Evolutionary conservation across 2,797 vertebrate species (phyloP).

Genomic region (Eleutherodactylus coqui): DNA sequence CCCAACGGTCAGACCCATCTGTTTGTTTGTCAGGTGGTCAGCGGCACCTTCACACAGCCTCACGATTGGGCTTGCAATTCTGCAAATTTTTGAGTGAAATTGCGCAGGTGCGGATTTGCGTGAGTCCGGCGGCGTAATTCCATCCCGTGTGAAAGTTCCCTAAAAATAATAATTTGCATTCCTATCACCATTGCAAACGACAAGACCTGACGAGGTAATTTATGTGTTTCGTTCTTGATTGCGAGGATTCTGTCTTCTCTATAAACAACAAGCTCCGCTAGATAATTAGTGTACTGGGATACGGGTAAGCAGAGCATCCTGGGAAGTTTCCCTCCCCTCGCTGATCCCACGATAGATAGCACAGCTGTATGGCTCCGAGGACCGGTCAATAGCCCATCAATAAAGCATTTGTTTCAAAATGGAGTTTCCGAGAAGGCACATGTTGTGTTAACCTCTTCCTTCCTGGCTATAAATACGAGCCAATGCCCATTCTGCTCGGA

Average conservation of each 20-base stretch:
- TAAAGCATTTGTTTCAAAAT: slow-evolving; percentile 48
- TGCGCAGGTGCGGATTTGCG: too few relatives aligned
- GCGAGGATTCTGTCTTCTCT: not conserved
- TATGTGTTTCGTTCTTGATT: not conserved
- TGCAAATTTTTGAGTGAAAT: too few relatives aligned
- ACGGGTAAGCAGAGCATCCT: slow-evolving; percentile 14
- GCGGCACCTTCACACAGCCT: too few relatives aligned
- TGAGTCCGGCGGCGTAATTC: too few relatives aligned
- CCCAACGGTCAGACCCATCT: too few relatives aligned
- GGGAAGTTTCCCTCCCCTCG: slow-evolving; percentile 20
- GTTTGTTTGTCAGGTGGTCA: too few relatives aligned
- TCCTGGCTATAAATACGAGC: not conserved
- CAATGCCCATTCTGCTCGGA: not conserved
- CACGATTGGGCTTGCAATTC: too few relatives aligned
- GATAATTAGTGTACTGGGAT: not conserved
- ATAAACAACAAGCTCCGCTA: not conserved
- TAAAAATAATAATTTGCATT: slow-evolving; percentile 4
- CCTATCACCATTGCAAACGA: not conserved
- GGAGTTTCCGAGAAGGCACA: slow-evolving; percentile 34
- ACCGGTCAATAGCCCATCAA: slow-evolving; percentile 36
- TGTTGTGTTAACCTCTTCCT: slow-evolving; percentile 19
- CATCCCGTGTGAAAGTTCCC: too few relatives aligned
- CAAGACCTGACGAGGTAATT: slow-evolving; percentile 3
- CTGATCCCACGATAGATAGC: slow-evolving; percentile 19
- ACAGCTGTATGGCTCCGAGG: not conserved